A percentile compares a stretch with the other conserved stretches of the same genome.
phyloP scores from a whole-genome alignment of 2,113 vertebrate species.

The Epinephelus fuscoguttatus region DNA sequence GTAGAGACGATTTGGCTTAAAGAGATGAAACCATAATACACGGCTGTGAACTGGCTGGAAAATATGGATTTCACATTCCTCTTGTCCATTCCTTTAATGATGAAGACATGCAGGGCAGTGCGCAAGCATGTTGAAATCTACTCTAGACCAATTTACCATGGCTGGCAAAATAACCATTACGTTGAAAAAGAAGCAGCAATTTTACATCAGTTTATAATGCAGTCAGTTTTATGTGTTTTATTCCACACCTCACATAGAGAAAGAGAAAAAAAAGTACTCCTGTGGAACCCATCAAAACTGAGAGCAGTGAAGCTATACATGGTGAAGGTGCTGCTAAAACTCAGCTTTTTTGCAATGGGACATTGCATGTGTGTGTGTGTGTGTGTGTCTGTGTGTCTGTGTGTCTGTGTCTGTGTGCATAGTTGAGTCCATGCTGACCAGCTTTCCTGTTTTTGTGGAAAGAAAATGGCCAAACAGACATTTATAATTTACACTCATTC shows the following conservation, averaged over 20 bases:
- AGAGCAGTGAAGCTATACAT: constrained; percentile 9
- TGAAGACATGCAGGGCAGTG: background rate
- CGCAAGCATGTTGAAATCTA: constrained; percentile 12
- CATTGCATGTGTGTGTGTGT: background rate
- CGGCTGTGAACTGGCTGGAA: background rate
- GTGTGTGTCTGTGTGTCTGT: background rate
- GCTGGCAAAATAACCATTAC: background rate
- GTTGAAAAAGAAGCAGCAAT: background rate
- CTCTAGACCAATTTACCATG: background rate
- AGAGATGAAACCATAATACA: background rate
- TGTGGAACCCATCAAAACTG: constrained; percentile 2
- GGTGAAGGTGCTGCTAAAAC: constrained; percentile 4
- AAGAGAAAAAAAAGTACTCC: constrained; percentile 13
- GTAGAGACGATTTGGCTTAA: background rate
- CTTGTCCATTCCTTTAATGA: constrained; percentile 3
- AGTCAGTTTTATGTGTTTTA: background rate
- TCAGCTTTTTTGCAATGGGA: constrained; percentile 20
- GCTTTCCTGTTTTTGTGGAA: constrained; percentile 72
- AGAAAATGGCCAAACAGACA: constrained; percentile 48
- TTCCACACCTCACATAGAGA: background rate
- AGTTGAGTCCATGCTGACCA: constrained; percentile 29
- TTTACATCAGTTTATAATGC: background rate
- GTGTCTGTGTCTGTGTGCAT: constrained; percentile 2
- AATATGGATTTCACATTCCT: constrained; percentile 21
- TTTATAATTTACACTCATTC: constrained; percentile 9